Percentiles rank a stretch among this genome's conserved stretches.
phyloP scores from a whole-genome alignment of 2,888 invertebrate genomes.

The Nesidiocoris tenuis region DNA sequence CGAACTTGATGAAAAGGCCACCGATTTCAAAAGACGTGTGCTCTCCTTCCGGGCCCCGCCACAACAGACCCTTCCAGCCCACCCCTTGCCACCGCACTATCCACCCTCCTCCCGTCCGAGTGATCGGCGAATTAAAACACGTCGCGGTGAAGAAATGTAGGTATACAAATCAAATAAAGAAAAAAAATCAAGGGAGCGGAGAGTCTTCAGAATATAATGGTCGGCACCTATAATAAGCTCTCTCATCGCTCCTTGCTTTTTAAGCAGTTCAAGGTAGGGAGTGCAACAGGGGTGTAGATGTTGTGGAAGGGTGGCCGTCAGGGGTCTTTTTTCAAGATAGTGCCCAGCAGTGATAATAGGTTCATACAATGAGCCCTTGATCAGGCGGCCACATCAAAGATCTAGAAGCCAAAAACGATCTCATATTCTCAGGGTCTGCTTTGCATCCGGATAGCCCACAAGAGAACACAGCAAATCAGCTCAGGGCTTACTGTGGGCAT shows the following conservation, averaged over 20 bases:
- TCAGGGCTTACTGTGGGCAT: too few relatives aligned
- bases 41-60: background rate
- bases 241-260: background rate
- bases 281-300: background rate
- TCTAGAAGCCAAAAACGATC: too few relatives aligned
- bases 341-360: background rate
- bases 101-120: background rate
- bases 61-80: background rate
- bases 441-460: too few relatives aligned
- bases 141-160: background rate
- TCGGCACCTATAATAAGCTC: background rate
- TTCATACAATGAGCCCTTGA: background rate
- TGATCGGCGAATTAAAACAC: background rate
- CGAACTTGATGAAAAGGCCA: background rate
- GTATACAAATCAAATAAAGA: background rate
- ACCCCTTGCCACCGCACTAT: background rate
- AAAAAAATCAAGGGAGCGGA: background rate
- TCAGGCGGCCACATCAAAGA: background rate
- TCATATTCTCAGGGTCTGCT: too few relatives aligned
- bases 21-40: background rate
- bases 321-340: background rate
- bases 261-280: background rate
- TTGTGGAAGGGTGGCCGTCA: background rate
- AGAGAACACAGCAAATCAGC: too few relatives aligned
- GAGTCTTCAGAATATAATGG: background rate